Conservation (phyloP, 2,113 vertebrate genomes). For the Meleagris gallopavo region DNA sequence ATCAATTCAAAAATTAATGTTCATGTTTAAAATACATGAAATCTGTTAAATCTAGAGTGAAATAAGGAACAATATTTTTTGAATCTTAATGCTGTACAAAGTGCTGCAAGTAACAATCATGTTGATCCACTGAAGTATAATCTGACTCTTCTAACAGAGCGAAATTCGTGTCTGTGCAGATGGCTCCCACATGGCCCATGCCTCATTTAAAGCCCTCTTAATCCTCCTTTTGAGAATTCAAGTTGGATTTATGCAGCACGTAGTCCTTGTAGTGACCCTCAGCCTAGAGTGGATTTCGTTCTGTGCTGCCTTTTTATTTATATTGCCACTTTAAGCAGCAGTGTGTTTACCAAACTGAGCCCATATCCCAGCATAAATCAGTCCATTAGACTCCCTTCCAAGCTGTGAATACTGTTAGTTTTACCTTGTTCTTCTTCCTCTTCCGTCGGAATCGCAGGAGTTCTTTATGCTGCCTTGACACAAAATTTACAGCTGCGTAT, state of each 20-base stretch:
- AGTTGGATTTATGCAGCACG: constrained; percentile 26
- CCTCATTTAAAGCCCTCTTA: constrained; percentile 48
- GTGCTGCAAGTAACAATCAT: background rate
- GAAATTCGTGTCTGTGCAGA: constrained; percentile 40
- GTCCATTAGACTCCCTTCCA: background rate
- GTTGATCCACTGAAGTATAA: background rate
- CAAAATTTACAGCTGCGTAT: constrained; percentile 97
- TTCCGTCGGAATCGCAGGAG: constrained; percentile 88
- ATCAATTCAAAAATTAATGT: background rate
- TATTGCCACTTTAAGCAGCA: background rate
- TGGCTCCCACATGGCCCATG: background rate
- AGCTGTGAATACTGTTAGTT: background rate
- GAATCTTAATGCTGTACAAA: background rate
- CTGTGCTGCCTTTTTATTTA: background rate
- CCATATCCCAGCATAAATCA: background rate
- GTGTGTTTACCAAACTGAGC: background rate
- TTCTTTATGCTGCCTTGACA: constrained; percentile 97
- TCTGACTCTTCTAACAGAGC: background rate
- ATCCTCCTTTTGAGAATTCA: background rate
- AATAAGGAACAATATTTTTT: background rate
- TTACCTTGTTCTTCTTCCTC: constrained; percentile 92
- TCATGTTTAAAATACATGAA: background rate
- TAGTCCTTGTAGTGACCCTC: constrained; percentile 40
- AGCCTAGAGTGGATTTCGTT: background rate
- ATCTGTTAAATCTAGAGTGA: background rate